These are phyloP conservation scores for Sylvilagus floridanus DNA, from an alignment of 2,797 vertebrate species.

Conservation along the genomic window DNA sequence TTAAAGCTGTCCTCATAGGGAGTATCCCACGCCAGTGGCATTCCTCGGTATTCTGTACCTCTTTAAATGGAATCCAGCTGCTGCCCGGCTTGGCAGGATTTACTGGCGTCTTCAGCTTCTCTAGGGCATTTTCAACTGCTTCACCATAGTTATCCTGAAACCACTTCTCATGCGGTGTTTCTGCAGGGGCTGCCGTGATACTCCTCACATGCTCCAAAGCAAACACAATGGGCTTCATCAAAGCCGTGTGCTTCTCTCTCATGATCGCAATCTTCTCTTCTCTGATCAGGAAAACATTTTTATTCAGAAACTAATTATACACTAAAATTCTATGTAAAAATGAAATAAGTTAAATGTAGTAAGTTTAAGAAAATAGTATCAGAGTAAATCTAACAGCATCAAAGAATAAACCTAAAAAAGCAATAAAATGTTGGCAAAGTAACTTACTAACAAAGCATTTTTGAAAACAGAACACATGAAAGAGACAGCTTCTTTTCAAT, in stretches of 20 bases:
- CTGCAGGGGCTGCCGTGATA: conserved; percentile 95
- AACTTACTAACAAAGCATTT: not conserved
- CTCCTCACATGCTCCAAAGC: conserved; percentile 97
- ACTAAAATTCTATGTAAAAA: conserved; percentile 55
- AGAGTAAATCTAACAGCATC: not conserved
- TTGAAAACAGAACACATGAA: conserved; percentile 2
- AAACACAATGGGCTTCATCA: conserved; percentile 99
- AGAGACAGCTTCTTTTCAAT: conserved; percentile 22
- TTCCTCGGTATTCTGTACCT: conserved; percentile 87
- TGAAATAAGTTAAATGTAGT: conserved; percentile 9
- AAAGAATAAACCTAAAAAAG: conserved; percentile 7
- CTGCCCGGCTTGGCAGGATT: conserved; percentile 98
- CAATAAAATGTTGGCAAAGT: conserved; percentile 32
- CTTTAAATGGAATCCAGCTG: conserved; percentile 99
- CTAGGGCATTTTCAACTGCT: conserved; percentile 94
- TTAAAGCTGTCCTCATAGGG: not conserved
- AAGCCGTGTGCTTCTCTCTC: conserved; percentile 98
- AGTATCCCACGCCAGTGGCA: not conserved
- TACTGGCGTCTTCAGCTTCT: conserved; percentile 94
- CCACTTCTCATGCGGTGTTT: conserved; percentile 98
- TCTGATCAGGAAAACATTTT: conserved; percentile 85
- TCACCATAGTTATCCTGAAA: conserved; percentile 98
- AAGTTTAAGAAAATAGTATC: not conserved
- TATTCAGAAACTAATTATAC: not conserved
- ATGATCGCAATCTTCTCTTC: conserved; percentile 99